phyloP scores from a whole-genome alignment of 2,113 vertebrate species.

The Apodemus speciosus region DNA sequence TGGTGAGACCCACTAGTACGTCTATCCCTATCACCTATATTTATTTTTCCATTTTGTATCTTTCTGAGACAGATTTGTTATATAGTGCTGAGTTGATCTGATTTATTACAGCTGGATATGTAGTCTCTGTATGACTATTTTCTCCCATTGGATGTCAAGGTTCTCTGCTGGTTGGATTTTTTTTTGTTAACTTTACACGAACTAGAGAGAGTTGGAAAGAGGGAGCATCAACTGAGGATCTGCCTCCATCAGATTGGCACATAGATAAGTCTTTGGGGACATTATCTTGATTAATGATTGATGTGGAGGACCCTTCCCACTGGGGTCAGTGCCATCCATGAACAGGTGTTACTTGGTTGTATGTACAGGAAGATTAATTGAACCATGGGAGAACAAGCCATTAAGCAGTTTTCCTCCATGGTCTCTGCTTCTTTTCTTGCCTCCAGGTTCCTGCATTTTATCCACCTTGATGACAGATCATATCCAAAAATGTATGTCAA shows the following conservation, averaged over 20 bases:
- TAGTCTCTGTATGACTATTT: conserved; percentile 3
- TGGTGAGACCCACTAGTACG: neutral
- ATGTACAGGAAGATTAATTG: neutral
- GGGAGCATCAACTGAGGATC: neutral
- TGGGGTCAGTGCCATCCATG: neutral
- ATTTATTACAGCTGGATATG: neutral
- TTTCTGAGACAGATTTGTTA: neutral
- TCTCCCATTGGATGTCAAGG: neutral
- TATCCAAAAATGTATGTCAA: neutral
- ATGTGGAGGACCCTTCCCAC: neutral
- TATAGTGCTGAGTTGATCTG: neutral
- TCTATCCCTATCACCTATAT: neutral
- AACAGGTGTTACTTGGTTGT: neutral
- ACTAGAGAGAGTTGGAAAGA: neutral
- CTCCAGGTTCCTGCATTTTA: neutral
- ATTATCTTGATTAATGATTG: neutral
- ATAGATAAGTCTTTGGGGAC: neutral
- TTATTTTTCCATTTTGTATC: neutral
- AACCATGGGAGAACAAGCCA: neutral
- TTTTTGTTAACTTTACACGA: neutral
- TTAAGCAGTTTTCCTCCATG: neutral
- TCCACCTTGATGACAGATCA: neutral
- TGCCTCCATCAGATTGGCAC: neutral
- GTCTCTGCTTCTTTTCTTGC: neutral
- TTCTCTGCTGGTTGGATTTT: neutral